phyloP scores from a whole-genome alignment of 2,113 vertebrate genomes.

The Phoenicopterus ruber region DNA sequence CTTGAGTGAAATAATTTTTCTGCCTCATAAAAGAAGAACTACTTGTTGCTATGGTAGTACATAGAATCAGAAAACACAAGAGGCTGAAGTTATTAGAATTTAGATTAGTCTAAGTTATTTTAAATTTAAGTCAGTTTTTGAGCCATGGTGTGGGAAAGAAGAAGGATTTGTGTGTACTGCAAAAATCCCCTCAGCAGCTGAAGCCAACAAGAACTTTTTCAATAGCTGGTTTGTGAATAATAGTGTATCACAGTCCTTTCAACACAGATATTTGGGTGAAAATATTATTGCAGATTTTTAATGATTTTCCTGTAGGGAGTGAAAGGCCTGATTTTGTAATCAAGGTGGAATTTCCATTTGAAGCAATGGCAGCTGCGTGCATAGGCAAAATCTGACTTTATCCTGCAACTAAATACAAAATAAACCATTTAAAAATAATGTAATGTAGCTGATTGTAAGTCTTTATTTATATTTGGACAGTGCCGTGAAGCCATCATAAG shows the following conservation, averaged over 20 bases:
- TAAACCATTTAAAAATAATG: not conserved
- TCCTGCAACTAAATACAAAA: not conserved
- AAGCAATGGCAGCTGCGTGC: not conserved
- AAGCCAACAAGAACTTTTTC: not conserved
- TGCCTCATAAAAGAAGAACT: conserved; percentile 4
- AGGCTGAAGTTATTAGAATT: conserved; percentile 29
- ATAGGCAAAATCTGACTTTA: not conserved
- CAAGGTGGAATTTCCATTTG: not conserved
- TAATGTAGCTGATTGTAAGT: not conserved
- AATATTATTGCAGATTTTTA: not conserved
- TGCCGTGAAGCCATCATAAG: not conserved
- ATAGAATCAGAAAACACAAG: conserved; percentile 21
- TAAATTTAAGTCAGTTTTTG: conserved; percentile 14
- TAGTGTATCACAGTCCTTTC: not conserved
- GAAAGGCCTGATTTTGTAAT: not conserved
- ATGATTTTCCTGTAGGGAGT: not conserved
- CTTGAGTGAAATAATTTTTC: conserved; percentile 46
- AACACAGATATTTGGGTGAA: not conserved
- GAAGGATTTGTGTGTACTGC: not conserved
- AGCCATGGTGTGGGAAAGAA: not conserved
- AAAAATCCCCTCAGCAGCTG: not conserved
- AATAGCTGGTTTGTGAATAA: not conserved
- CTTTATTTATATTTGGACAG: not conserved
- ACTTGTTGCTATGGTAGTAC: conserved; percentile 61
- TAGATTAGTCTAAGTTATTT: conserved; percentile 28